phyloP scores from a whole-genome alignment of 1,140 invertebrate genomes.

The Bombus haemorrhoidalis region DNA sequence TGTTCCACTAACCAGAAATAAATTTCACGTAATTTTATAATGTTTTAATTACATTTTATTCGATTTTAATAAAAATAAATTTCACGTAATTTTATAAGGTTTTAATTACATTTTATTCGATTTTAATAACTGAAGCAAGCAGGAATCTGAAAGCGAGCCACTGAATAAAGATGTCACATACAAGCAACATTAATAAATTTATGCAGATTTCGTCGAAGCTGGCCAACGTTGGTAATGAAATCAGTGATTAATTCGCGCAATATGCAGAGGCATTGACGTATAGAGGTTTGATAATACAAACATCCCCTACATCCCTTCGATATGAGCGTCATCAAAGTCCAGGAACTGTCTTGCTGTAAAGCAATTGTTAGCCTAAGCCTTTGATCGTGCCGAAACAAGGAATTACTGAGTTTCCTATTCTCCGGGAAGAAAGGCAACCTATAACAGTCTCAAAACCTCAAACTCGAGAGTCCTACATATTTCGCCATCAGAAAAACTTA shows the following conservation, averaged over 20 bases:
- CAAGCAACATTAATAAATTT: slow-evolving; percentile 23
- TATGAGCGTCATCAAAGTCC: neutral
- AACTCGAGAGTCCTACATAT: too few species aligned
- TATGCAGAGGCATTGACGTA: slow-evolving; percentile 10
- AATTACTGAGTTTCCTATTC: neutral
- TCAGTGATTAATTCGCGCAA: slow-evolving; percentile 30
- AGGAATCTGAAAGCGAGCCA: too few species aligned
- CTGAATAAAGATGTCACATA: neutral
- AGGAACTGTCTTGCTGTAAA: slow-evolving; percentile 10
- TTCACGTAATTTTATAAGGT: too few species aligned
- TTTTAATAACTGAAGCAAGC: too few species aligned
- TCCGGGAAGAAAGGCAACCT: neutral
- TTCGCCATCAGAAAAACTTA: too few species aligned
- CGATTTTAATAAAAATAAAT: too few species aligned
- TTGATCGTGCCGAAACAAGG: slow-evolving; percentile 16
- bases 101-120: too few species aligned
- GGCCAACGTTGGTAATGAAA: slow-evolving; percentile 15
- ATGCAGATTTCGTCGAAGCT: slow-evolving; percentile 5
- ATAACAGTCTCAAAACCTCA: neutral
- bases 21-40: too few species aligned
- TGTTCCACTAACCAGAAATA: too few species aligned
- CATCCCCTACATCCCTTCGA: slow-evolving; percentile 5
- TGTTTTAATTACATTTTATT: too few species aligned
- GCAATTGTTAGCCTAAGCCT: slow-evolving; percentile 32
- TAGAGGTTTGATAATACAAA: slow-evolving; percentile 10